phyloP scores from a whole-genome alignment of 2,888 invertebrate species.

The Microchrysa polita region DNA sequence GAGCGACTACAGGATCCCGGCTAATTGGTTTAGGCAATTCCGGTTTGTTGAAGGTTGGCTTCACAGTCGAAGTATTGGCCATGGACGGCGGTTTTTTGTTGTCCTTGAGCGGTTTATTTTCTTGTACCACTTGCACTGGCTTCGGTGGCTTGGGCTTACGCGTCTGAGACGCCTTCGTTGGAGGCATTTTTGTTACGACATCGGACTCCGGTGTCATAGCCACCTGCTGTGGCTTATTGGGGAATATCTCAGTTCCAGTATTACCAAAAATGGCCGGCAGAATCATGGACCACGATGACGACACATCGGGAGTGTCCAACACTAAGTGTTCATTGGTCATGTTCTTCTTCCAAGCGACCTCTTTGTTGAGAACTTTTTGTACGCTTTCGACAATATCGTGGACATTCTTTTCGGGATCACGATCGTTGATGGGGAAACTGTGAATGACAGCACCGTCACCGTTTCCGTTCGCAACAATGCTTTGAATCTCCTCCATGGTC shows the following conservation, averaged over 20 bases:
- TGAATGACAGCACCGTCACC: conserved; percentile 68
- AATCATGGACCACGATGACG: conserved; percentile 83
- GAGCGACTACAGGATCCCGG: conserved; percentile 51
- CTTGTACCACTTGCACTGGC: conserved; percentile 30
- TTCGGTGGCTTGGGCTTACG: conserved; percentile 54
- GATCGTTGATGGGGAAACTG: conserved; percentile 58
- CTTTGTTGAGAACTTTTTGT: conserved; percentile 82
- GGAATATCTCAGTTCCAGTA: conserved; percentile 70
- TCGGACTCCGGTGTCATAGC: conserved; percentile 65
- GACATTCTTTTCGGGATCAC: conserved; percentile 74
- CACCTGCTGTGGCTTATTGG: conserved; percentile 65
- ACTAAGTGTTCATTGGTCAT: conserved; percentile 65
- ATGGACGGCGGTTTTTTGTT: neutral
- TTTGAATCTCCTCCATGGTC: conserved; percentile 86
- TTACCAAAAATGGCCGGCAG: conserved; percentile 82
- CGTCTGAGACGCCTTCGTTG: conserved; percentile 36
- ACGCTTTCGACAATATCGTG: conserved; percentile 84
- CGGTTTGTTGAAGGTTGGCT: conserved; percentile 5
- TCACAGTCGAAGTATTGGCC: neutral
- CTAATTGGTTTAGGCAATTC: neutral
- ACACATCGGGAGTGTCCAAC: conserved; percentile 77
- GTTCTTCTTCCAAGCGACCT: conserved; percentile 71
- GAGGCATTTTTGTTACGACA: conserved; percentile 53
- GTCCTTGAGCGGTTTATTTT: neutral
- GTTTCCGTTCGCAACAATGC: conserved; percentile 84